Evolutionary conservation across 2,113 vertebrate species (phyloP).

Genomic region (Notechis scutatus): DNA sequence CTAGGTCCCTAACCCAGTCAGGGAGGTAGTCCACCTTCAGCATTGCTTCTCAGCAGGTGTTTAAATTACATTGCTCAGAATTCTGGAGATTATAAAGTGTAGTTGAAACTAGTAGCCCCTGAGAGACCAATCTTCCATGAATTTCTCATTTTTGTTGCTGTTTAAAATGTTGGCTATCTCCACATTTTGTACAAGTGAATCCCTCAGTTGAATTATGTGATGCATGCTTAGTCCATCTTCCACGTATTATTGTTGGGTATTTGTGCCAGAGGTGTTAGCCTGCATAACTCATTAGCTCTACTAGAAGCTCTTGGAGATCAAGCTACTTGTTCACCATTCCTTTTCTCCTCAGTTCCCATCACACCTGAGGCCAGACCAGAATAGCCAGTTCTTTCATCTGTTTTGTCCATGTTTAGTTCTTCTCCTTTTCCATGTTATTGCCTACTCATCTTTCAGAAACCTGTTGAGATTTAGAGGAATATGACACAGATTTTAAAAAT

Average conservation of each 20-base stretch:
- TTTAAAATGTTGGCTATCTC: neutral
- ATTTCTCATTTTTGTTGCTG: neutral
- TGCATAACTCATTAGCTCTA: neutral
- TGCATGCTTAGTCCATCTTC: neutral
- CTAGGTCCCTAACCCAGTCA: too few relatives aligned
- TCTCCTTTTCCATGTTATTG: neutral
- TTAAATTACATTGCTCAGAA: neutral
- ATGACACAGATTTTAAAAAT: neutral
- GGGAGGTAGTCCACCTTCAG: neutral
- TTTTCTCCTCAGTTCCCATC: neutral
- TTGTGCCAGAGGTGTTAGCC: neutral
- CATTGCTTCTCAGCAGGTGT: neutral
- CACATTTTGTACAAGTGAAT: neutral
- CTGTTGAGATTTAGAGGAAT: neutral
- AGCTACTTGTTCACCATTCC: neutral
- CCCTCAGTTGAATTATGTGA: neutral
- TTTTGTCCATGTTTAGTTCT: conserved; percentile 5
- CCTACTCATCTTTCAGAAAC: conserved; percentile 26
- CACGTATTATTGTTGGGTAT: neutral
- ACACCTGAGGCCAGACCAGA: neutral
- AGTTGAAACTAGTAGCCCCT: neutral
- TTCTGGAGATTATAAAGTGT: neutral
- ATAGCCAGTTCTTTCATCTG: neutral
- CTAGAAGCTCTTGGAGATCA: neutral
- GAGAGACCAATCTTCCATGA: neutral